Evolutionary conservation across 2,113 vertebrate species (phyloP).

Genomic region (Pygoscelis antarcticus): DNA sequence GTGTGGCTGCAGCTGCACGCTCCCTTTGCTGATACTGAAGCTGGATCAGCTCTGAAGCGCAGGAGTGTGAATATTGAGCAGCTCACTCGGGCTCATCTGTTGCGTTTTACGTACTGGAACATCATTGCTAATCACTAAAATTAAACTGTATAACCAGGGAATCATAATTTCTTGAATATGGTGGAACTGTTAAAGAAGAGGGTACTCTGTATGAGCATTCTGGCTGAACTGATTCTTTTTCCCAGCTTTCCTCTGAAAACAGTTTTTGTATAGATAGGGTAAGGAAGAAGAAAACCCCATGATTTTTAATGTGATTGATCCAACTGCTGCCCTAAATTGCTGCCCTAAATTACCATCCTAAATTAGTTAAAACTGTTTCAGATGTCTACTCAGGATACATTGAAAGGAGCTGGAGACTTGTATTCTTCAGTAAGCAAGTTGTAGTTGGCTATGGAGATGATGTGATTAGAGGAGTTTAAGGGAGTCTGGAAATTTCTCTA

Average conservation of each 20-base stretch:
- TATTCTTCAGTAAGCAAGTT: neutral
- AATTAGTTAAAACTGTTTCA: neutral
- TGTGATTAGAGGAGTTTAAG: neutral
- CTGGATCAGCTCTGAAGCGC: neutral
- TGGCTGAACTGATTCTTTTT: neutral
- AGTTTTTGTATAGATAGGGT: neutral
- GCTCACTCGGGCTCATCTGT: neutral
- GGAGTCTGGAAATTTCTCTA: neutral
- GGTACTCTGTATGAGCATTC: neutral
- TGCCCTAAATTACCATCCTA: neutral
- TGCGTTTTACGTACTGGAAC: neutral
- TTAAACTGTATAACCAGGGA: neutral
- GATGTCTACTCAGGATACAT: neutral
- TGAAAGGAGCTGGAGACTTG: neutral
- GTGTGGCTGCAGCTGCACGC: neutral
- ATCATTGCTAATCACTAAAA: neutral
- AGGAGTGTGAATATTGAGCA: neutral
- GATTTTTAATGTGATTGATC: neutral
- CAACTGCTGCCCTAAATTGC: neutral
- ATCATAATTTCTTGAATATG: neutral
- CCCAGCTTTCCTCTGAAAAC: neutral
- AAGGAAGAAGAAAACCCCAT: accelerated
- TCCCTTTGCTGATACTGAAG: neutral
- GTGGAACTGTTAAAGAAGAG: neutral
- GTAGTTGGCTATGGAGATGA: neutral